Conservation (phyloP, 2,888 invertebrate species). For the Patella pellucida region DNA sequence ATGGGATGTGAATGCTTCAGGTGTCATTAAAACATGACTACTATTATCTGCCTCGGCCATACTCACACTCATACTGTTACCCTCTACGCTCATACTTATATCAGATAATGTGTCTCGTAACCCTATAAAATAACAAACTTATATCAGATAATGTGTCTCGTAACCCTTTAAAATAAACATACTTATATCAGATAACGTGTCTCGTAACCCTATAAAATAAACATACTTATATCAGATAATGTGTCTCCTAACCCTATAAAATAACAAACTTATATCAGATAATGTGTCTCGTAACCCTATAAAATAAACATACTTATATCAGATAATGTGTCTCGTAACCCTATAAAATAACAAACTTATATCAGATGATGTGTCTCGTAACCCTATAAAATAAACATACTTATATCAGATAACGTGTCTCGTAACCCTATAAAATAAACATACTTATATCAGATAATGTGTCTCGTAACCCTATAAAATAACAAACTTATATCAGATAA, state of each 20-base stretch:
- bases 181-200: too few species aligned
- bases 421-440: background rate
- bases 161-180: slow-evolving; percentile 40
- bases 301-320: slow-evolving; percentile 57
- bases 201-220: too few species aligned
- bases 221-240: too few species aligned
- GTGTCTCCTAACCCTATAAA: too few species aligned
- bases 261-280: too few species aligned
- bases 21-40: slow-evolving; percentile 77
- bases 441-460: slow-evolving; percentile 68
- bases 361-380: too few species aligned
- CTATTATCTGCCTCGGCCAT: slow-evolving; percentile 33
- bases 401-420: slow-evolving; percentile 67
- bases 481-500: too few species aligned
- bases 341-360: slow-evolving; percentile 30
- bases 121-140: background rate
- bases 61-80: slow-evolving; percentile 60
- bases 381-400: too few species aligned
- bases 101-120: slow-evolving; percentile 10
- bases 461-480: slow-evolving; percentile 54
- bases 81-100: slow-evolving; percentile 60
- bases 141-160: slow-evolving; percentile 66
- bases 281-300: too few species aligned
- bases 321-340: slow-evolving; percentile 63
- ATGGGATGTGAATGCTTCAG: slow-evolving; percentile 83